Conservation (phyloP, 2,888 invertebrate species). For the Electrophaes corylata region DNA sequence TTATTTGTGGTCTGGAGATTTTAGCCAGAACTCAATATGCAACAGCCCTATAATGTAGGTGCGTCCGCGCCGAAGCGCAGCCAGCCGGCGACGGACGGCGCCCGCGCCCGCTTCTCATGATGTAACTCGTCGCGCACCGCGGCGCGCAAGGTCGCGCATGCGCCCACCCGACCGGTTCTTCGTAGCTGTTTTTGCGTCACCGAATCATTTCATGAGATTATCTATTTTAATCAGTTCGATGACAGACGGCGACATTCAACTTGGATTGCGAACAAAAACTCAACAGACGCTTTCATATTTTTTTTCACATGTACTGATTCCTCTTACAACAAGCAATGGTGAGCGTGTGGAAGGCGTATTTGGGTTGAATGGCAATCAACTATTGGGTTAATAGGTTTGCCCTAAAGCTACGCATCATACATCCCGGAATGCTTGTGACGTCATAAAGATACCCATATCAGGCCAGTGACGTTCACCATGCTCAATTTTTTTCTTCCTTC, state of each 20-base stretch:
- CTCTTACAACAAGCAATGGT: no score
- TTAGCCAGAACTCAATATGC: neutral
- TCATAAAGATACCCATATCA: no score
- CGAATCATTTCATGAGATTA: conserved; percentile 23
- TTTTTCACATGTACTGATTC: neutral
- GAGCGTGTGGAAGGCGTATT: neutral
- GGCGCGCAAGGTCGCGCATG: conserved; percentile 57
- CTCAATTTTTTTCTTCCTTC: no score
- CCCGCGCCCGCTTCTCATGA: conserved; percentile 49
- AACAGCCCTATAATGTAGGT: conserved; percentile 15
- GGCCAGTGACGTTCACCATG: no score
- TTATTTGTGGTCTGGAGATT: neutral
- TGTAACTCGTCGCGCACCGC: conserved; percentile 53
- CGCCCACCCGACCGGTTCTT: conserved; percentile 35
- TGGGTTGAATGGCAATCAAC: no score
- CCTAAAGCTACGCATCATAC: no score
- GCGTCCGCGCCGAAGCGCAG: conserved; percentile 39
- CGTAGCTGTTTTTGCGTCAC: conserved; percentile 30
- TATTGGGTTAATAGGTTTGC: no score
- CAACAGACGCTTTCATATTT: neutral
- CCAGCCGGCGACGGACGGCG: conserved; percentile 38
- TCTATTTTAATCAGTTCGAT: conserved; percentile 20
- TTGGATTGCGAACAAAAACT: neutral
- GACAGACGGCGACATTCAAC: conserved; percentile 15
- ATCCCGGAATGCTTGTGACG: no score